Evolutionary conservation across 2,888 invertebrate species (phyloP), one percentile per base, ranked within the genome.

Genomic region (Nomada flava): DNA sequence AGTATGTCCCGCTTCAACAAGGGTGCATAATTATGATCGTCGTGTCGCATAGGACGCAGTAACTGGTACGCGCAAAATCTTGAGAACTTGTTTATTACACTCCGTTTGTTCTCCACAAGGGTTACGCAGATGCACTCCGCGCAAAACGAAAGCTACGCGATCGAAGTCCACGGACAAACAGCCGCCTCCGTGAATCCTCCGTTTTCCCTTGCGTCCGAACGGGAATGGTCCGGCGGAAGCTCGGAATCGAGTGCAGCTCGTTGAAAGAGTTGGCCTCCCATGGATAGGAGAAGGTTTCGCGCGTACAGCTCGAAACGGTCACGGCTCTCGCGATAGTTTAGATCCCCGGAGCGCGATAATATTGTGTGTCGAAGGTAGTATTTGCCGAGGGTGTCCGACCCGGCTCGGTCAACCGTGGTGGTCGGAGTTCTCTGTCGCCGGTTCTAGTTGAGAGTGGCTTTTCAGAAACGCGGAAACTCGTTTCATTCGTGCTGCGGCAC

Each of bases 261-360:
- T 44, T 53, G 74, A 62, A 60, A 53, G 64, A 71, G 65, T 53
- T 50, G 42, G 44, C 64, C 55, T 77, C 52, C 71, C 53, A 5
- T 67, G 72, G 52, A 74, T 72, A 72, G 71, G 13, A 47, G 64
- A 36, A 65, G 62, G 67, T 86, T 76, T 70, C 73, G 59, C 72
- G 76, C 83, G 75, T 50, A 75, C 65, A 50, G 36, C 26, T 71
- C 59, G 81, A 78, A 83, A 78, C 76, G 83, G 64, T 75, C 82
- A 82, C 83, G 85, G 79, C 68, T 83, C 81, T 69, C 76, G 85
- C 82, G 88, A 90, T 87, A 89, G 89, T 90, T 91, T 89, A 90
- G 91, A 91, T 91, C 88, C 84, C 87, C 71, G 70, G 88, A 87
- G 91, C 86, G 91, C 88, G 91, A 91, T 91, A 91, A 91, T 91